Base-by-base conservation (phyloP, 2,797 vertebrate genomes). In the Rhodeus uyekii region DNA sequence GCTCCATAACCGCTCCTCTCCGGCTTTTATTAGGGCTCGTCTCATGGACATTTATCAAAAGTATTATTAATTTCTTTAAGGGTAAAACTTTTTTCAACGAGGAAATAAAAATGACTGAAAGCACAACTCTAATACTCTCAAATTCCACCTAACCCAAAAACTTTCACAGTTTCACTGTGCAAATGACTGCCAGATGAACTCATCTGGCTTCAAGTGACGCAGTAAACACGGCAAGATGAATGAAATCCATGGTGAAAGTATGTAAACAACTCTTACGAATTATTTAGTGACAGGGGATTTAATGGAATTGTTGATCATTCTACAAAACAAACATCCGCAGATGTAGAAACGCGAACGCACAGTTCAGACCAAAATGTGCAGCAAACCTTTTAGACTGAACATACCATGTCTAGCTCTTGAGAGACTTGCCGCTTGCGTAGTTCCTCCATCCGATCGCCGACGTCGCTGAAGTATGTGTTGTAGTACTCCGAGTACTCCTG, bases 401-500 rank as follows among this genome's bases (percentile, higher is more conserved):
- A 85, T 92, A 99, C 98, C 96, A 95, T 92, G 65, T 99, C 97
- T 61, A 97, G 90, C 81, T 99, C 97, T 92, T 98, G 97, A 34
- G 97, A 99, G 81, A 98, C 96, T 27, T 95, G 93, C 29, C 97
- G 93, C 65, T 96, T 97, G 82, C 97, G 96, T 24, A 99, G 94
- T 89, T 99, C 98, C 90, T 99, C 98, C 97, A 99, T 97, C 83
- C 97, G 96, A 87, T 99, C 98, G 1, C 95, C 96, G 87, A 99
- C 97, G 87, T 99, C 98, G 0, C 96, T 95, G 90, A 98, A 97
- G 88, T 96, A 98, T 87, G 98, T 99, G 83, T 98, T 99, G 91
- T 99, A 99, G 88, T 99, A 99, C 90, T 99, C 97, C 0, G 98
- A 97, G 92, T 98, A 98, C 90, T 99, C 97, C 89, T 99, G 96